phyloP scores from a whole-genome alignment of 2,888 invertebrate species.

The Lobophora halterata region DNA sequence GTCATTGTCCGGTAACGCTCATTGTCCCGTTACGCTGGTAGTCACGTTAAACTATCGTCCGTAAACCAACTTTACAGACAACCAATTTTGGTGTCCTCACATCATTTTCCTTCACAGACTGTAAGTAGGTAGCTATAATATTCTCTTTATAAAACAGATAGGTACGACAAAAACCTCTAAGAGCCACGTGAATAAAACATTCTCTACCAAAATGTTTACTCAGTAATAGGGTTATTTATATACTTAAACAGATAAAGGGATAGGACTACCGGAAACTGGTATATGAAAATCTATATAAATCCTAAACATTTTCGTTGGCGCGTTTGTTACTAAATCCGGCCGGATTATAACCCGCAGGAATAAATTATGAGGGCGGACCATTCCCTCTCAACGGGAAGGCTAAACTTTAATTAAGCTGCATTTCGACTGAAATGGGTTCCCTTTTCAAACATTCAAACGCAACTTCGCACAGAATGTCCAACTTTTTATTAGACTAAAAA shows the following conservation, averaged over 20 bases:
- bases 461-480: constrained; percentile 46
- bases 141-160: too few relatives aligned
- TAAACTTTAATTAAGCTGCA: constrained; percentile 75
- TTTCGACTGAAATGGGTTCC: constrained; percentile 64
- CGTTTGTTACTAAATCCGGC: constrained; percentile 66
- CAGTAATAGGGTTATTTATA: constrained; percentile 12
- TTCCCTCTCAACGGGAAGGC: constrained; percentile 59
- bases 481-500: constrained; percentile 35
- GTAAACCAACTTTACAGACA: too few relatives aligned
- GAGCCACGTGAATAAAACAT: constrained; percentile 1
- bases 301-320: constrained; percentile 54
- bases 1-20: too few relatives aligned
- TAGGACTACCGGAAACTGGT: constrained; percentile 5
- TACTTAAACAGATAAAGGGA: constrained; percentile 9
- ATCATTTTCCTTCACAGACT: too few relatives aligned
- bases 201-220: neutral
- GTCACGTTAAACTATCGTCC: too few relatives aligned
- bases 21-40: too few relatives aligned
- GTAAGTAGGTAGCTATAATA: too few relatives aligned
- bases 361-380: constrained; percentile 71
- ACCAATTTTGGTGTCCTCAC: too few relatives aligned
- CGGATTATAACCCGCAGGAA: constrained; percentile 69
- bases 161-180: neutral
- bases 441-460: constrained; percentile 65
- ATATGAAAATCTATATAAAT: constrained; percentile 43